Percentiles rank a stretch among this genome's conserved stretches.
These are phyloP conservation scores for Oreotrochilus melanogaster DNA, from an alignment of 2,113 vertebrate genomes.

Conservation along the genomic window DNA sequence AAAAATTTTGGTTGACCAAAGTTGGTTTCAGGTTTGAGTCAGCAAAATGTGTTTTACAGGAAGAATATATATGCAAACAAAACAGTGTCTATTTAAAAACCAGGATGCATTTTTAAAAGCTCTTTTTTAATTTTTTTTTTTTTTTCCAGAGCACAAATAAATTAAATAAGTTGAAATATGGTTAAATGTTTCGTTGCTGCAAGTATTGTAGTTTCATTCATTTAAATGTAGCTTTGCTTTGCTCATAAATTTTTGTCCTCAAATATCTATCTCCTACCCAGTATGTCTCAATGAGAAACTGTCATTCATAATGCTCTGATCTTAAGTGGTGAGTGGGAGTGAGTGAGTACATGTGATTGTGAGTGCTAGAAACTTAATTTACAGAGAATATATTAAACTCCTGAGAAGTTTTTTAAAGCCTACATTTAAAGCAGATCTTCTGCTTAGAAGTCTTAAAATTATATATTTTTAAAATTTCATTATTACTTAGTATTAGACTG, in stretches of 20 bases:
- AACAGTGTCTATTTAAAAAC: background rate
- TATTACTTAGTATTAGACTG: background rate
- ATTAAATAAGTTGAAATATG: background rate
- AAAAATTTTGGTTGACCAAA: background rate
- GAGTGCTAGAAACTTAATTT: background rate
- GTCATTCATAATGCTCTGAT: background rate
- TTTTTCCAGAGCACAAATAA: background rate
- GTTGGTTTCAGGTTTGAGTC: background rate
- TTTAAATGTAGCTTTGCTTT: background rate
- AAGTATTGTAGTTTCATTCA: background rate
- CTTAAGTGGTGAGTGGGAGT: background rate
- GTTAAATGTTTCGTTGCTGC: background rate
- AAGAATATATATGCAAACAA: background rate
- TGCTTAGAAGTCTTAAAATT: background rate
- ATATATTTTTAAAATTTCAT: background rate
- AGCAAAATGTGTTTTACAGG: background rate
- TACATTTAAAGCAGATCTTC: background rate
- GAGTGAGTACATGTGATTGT: background rate
- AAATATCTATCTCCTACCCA: background rate
- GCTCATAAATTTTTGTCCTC: background rate
- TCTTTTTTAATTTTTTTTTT: rapidly evolving
- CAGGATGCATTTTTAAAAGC: background rate
- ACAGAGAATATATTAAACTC: background rate
- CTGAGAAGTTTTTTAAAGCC: background rate
- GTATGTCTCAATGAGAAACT: background rate